Evolutionary conservation across 2,113 vertebrate genomes (phyloP), one percentile per base, ranked within the genome.

Genomic region (Coracopsis vasa): DNA sequence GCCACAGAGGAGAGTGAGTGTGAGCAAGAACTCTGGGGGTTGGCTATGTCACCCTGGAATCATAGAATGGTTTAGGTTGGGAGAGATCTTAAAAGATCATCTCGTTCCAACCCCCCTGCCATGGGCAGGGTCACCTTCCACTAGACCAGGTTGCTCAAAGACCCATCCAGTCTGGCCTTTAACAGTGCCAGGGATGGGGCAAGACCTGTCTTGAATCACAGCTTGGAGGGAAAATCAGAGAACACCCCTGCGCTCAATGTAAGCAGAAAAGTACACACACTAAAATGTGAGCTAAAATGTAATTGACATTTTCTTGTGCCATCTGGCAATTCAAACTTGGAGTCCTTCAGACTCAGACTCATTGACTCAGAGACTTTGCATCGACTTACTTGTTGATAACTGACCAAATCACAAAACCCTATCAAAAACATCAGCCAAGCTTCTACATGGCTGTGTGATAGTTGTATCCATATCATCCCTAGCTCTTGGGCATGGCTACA

Each of bases 1-100:
- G 66, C 7, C 2, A 2, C 4, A 4, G 17, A n/a, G 31, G 19
- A 67, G 14, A 79, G 31, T 0, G 0, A 1, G 1, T 3, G 1
- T 0, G 5, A 89, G 33, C 33, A 82, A 42, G 42, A 82, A 20
- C 16, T 87, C 37, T 1, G 3, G 44, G 79, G 16, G 16, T 0
- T 61, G 51, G 28, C 66, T 48, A 4, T 29, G 31, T 35, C 10
- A 7, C 14, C 15, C 42, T 17, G 23, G 54, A 61, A 58, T 58
- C 56, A 35, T 14, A n/a, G 33, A 58, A 58, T 10, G 21, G 21
- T 24, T 35, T 35, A 33, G 20, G 23, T 7, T 58, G 33, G 33
- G 33, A n/a, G 21, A n/a, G 56, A 58, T 21, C 33, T 24, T 24
- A 58, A 35, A 58, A 58, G 56, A 35, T 16, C 13, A 15, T 35